These are phyloP conservation scores for Scartelaos histophorus DNA, from an alignment of 2,113 vertebrate genomes.

Conservation along the genomic window DNA sequence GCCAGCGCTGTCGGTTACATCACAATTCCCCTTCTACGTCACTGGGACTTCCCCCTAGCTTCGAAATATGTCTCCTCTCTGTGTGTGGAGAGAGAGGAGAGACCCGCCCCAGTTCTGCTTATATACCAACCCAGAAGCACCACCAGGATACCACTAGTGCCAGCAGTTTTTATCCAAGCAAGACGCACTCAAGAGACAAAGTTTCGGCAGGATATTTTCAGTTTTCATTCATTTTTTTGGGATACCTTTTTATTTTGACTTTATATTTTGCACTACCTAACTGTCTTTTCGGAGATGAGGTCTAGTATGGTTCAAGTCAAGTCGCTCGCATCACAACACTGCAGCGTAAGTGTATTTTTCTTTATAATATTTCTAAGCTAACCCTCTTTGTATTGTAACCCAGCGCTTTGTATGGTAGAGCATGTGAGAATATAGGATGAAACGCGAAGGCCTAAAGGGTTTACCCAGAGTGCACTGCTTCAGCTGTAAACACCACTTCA, in stretches of 20 bases:
- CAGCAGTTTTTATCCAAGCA: not conserved
- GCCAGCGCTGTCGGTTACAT: not conserved
- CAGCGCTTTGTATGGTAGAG: not conserved
- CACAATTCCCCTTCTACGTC: conserved; percentile 36
- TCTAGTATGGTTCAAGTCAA: conserved; percentile 76
- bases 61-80: not conserved
- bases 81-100: conserved; percentile 36
- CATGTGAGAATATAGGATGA: conserved; percentile 13
- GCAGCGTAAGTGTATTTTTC: conserved; percentile 63
- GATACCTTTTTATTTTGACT: not conserved
- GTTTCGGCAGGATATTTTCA: not conserved
- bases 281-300: conserved; percentile 67
- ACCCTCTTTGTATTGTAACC: not conserved
- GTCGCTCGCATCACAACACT: conserved; percentile 59
- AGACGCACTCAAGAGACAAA: not conserved
- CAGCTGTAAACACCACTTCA: conserved; percentile 23
- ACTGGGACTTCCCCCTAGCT: conserved; percentile 58
- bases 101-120: conserved; percentile 22
- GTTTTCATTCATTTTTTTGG: conserved; percentile 10
- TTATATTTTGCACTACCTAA: not conserved
- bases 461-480: conserved; percentile 14
- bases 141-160: not conserved
- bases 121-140: not conserved
- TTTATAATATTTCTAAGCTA: not conserved
- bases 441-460: conserved; percentile 2